A percentile compares a stretch with the other conserved stretches of the same genome.
phyloP scores from a whole-genome alignment of 2,888 invertebrate species.

The Drosophila paramelanica region DNA sequence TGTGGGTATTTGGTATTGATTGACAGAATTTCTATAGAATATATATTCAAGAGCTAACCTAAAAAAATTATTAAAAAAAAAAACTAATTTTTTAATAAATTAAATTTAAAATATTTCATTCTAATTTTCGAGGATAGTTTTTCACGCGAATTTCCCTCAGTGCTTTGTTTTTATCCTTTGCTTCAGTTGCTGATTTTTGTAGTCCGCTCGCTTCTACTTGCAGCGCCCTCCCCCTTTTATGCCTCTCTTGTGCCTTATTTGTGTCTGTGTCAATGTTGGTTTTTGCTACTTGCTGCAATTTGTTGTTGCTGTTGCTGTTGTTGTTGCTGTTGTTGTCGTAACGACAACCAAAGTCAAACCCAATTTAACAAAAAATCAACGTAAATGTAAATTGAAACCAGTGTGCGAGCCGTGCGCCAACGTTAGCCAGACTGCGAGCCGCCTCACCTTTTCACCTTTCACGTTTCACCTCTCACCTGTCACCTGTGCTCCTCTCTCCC shows the following conservation, averaged over 20 bases:
- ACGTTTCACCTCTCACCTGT: neutral
- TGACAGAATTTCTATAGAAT: too few relatives aligned
- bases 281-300: constrained; percentile 46
- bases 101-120: too few relatives aligned
- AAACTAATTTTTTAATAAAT: too few relatives aligned
- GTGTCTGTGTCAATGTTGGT: constrained; percentile 71
- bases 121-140: too few relatives aligned
- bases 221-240: too few relatives aligned
- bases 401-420: constrained; percentile 56
- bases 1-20: too few relatives aligned
- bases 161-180: too few relatives aligned
- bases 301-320: constrained; percentile 14
- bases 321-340: constrained; percentile 25
- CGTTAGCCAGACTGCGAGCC: constrained; percentile 31
- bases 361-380: constrained; percentile 78
- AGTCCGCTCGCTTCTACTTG: too few relatives aligned
- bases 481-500: neutral
- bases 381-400: constrained; percentile 75
- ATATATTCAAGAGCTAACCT: too few relatives aligned
- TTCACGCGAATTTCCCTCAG: too few relatives aligned
- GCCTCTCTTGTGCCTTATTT: constrained; percentile 15
- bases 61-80: too few relatives aligned
- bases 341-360: constrained; percentile 72
- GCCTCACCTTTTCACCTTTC: neutral
- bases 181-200: too few relatives aligned